Conservation (phyloP, 92 coral and sea anemone genomes). For the Phenganax stokvisi region DNA sequence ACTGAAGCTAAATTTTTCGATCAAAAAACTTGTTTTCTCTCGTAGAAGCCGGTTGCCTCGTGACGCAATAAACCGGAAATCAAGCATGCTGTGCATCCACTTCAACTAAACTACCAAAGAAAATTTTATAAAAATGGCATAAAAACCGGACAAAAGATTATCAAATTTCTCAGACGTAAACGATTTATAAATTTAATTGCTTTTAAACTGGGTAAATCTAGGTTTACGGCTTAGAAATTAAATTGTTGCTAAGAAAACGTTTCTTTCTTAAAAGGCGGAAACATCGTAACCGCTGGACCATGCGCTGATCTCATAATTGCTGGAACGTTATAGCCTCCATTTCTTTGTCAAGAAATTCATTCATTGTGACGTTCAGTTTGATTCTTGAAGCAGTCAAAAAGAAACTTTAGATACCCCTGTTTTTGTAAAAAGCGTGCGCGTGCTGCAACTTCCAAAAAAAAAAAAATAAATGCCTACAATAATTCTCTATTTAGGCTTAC, state of each 20-base stretch:
- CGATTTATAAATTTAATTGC: too few species aligned
- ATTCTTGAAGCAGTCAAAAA: not conserved
- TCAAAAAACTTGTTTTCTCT: slow-evolving; percentile 48
- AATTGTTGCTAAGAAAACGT: too few species aligned
- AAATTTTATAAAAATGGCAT: not conserved
- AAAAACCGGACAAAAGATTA: not conserved
- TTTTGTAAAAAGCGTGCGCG: not conserved
- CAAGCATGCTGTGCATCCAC: not conserved
- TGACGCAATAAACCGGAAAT: slow-evolving; percentile 74
- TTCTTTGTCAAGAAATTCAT: too few species aligned
- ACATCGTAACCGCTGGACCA: too few species aligned
- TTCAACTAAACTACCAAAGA: not conserved
- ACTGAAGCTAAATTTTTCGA: slow-evolving; percentile 25
- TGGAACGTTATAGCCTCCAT: too few species aligned
- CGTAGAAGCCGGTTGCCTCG: slow-evolving; percentile 88
- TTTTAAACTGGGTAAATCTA: too few species aligned
- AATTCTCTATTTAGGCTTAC: not conserved
- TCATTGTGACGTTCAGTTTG: not conserved
- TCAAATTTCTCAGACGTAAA: not conserved
- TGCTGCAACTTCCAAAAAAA: not conserved
- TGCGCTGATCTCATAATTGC: too few species aligned
- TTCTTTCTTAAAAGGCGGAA: too few species aligned
- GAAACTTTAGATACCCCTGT: not conserved
- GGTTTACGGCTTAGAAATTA: too few species aligned
- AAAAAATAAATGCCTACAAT: not conserved